phyloP scores from a whole-genome alignment of 1,140 invertebrate genomes.

The Orchesella cincta region DNA sequence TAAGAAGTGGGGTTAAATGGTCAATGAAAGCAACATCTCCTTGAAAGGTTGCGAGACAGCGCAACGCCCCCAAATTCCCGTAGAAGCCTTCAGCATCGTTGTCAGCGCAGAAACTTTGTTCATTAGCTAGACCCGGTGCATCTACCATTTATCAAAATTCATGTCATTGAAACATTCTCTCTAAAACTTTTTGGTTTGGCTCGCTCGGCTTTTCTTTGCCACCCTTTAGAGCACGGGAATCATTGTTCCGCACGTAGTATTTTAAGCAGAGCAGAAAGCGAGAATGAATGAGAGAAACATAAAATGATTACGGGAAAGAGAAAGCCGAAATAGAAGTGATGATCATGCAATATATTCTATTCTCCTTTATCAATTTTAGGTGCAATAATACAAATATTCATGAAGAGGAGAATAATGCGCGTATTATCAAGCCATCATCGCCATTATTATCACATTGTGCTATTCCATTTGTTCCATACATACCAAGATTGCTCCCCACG shows the following conservation, averaged over 20 bases:
- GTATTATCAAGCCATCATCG: background rate
- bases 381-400: no score
- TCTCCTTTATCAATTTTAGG: no score
- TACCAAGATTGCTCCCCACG: slow-evolving; percentile 47
- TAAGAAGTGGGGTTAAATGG: slow-evolving; percentile 48
- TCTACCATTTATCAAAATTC: slow-evolving; percentile 32
- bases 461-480: background rate
- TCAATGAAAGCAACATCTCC: slow-evolving; percentile 45
- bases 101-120: slow-evolving; percentile 47
- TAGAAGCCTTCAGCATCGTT: slow-evolving; percentile 50
- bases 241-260: no score
- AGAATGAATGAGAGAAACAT: background rate
- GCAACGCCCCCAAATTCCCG: slow-evolving; percentile 47
- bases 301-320: no score
- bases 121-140: slow-evolving; percentile 39
- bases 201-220: background rate
- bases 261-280: background rate
- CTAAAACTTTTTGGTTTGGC: no score
- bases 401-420: background rate
- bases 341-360: no score
- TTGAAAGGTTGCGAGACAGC: slow-evolving; percentile 44
- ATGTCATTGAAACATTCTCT: background rate
- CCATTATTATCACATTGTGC: background rate
- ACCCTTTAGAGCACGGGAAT: no score
- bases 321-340: no score